Percentiles rank a stretch among this genome's conserved stretches.
Evolutionary conservation across 2,888 invertebrate species (phyloP).

Genomic region (Achlya flavicornis): DNA sequence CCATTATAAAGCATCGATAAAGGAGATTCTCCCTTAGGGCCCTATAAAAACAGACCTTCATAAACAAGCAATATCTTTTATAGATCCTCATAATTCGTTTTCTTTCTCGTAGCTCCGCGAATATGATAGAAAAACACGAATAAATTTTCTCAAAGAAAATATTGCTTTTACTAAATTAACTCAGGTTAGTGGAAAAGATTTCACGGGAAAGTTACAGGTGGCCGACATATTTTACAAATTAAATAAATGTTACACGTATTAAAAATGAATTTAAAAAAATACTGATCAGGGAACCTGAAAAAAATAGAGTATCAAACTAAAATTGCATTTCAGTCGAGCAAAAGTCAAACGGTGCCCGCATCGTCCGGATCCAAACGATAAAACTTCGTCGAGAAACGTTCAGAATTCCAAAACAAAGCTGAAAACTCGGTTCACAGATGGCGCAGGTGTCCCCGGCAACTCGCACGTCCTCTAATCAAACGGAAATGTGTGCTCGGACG

Average conservation of each 20-base stretch:
- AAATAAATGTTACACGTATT: background rate
- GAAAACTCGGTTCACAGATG: conserved; percentile 68
- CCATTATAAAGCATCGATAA: conserved; percentile 69
- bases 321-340: conserved; percentile 46
- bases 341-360: conserved; percentile 70
- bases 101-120: conserved; percentile 54
- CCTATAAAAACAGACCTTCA: conserved; percentile 73
- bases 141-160: conserved; percentile 26
- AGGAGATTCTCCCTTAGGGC: conserved; percentile 62
- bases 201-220: conserved; percentile 3
- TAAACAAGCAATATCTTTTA: conserved; percentile 79
- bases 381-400: conserved; percentile 65
- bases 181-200: conserved; percentile 8
- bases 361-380: conserved; percentile 62
- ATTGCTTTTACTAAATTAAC: conserved; percentile 23
- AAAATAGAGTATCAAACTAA: conserved; percentile 38
- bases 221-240: background rate
- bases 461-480: conserved; percentile 77
- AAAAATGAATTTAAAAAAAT: background rate
- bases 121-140: conserved; percentile 47
- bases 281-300: conserved; percentile 26
- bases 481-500: conserved; percentile 76
- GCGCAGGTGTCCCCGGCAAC: conserved; percentile 72
- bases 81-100: conserved; percentile 66
- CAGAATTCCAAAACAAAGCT: conserved; percentile 73